Evolutionary conservation across 1,140 invertebrate species (phyloP), one percentile per base, ranked within the genome.

Genomic region (Trichonephila clavipes): DNA sequence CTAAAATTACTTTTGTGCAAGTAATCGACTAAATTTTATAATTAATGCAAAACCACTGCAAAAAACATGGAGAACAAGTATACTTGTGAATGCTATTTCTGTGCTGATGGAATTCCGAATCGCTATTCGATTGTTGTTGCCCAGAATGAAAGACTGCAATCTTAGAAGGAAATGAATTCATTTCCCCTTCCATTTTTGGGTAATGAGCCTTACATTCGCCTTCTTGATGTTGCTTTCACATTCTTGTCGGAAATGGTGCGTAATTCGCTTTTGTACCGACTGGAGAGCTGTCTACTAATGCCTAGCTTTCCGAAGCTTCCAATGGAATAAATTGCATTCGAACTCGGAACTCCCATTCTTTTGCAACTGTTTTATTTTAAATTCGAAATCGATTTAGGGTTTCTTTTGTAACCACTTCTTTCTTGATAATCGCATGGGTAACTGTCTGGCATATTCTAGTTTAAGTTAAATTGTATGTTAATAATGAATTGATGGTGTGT

Each of bases 211-310:
- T 85, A 85, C 58, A 61, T 85, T 85, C 51, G 12, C 83, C 58
- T 85, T 61, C 83, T 85, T 85, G 28, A 77, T 77, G 28, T 77
- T 77, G n/a, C 51, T 85, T 85, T 85, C 51, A 51, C 83, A 85
- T 85, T 85, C 58, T 51, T 85, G 83, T 16, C 40, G 83, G 83
- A 85, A 85, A 85, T 85, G 83, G 51, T 28, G 83, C 83, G 83
- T 58, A 85, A 85, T 85, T 59, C 83, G 51, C 83, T 85, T 85
- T 58, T 85, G 44, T 85, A 34, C 28, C 72, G 14, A 77, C 24
- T 77, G 62, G 62, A 18, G 62, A 6, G 16, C 62, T 64, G 62
- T 21, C 72, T 16, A 77, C 34, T 34, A 34, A 34, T 40, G 24
- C 72, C 34, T 18, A 16, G 34, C 28, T 77, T 40, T 16, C 34